Base-by-base conservation (phyloP, 2,113 vertebrate species). In the Nyctibius bracteatus region DNA sequence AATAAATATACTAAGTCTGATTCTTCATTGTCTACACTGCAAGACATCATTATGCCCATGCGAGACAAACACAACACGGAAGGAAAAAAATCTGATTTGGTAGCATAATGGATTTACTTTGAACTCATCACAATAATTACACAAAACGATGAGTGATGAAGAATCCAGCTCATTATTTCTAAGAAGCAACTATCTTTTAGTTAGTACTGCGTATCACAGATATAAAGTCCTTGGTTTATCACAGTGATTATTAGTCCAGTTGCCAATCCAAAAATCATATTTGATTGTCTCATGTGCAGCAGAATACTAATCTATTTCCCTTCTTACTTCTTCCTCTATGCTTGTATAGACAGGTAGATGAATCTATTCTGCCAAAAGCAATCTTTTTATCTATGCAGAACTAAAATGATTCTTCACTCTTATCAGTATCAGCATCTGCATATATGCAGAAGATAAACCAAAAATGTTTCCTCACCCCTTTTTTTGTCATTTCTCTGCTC, bases 321-420 rank as follows among this genome's bases (percentile, higher is more conserved):
- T 95, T 91, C 91, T 89, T 91, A n/a, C 28, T 95, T 97, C 86
- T 82, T 66, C 73, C 30, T 93, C 62, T 54, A 5, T 52, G 62
- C 81, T 92, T 58, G 75, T 74, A 66, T 39, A 65, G 82, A 85
- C 96, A 97, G 90, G 88, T 96, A 84, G 71, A 78, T 88, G 68
- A n/a, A 51, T 71, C 68, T 72, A 8, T 80, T 41, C 39, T 85
- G 94, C 86, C 93, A 92, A 81, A 27, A 91, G 39, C 20, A 15
- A 92, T 92, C 81, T 93, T 83, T 96, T 86, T 88, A 70, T 95
- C 90, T 96, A 57, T 90, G 72, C 81, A 90, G 49, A 97, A 80
- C 62, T 70, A 65, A 95, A 86, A 59, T 46, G 57, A 92, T 89
- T 93, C 75, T 93, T 94, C n/a, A 63, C 44, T 93, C 55, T 92